Evolutionary conservation across 2,113 vertebrate species (phyloP), one percentile per base, ranked within the genome.

Genomic region (Illadopsis cleaveri): DNA sequence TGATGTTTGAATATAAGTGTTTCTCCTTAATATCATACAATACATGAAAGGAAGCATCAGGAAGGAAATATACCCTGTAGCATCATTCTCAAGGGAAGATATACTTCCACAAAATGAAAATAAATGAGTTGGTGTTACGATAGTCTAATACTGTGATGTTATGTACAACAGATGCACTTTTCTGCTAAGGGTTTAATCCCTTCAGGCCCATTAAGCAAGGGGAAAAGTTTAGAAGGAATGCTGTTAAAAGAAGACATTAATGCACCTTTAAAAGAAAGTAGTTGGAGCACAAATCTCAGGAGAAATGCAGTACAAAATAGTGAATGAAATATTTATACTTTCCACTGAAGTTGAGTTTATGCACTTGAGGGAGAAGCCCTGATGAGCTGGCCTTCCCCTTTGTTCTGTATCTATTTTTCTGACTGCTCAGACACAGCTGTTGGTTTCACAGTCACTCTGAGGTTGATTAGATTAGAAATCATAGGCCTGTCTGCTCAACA

Each of bases 261-360:
- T 92, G 96, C 90, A 91, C 97, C 96, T 97, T 96, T 95, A 84
- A 96, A 97, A 93, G 83, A 87, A 92, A 96, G 73, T 62, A 94
- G 89, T 60, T 69, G 64, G 82, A 88, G 31, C 85, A 93, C 93
- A 95, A 95, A 97, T 97, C 95, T 90, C 65, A 69, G 86, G 89
- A 95, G 90, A 86, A 94, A 91, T 95, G 66, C 77, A 95, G 77
- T 95, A 97, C 97, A 97, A 97, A 98, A 97, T 85, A 93, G 90
- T 92, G 93, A 97, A 98, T 98, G 96, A 98, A 98, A 98, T 98
- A 98, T 98, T 98, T 97, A 98, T 97, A 44, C 73, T 91, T 98
- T 97, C 93, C 65, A 95, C 72, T 95, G 96, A 96, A 97, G 94
- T 90, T 84, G 86, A 82, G 73, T 61, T 51, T 69, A 69, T 93